Evolutionary conservation across 2,797 vertebrate species (phyloP).

Genomic region (Gymnothorax reevesii): DNA sequence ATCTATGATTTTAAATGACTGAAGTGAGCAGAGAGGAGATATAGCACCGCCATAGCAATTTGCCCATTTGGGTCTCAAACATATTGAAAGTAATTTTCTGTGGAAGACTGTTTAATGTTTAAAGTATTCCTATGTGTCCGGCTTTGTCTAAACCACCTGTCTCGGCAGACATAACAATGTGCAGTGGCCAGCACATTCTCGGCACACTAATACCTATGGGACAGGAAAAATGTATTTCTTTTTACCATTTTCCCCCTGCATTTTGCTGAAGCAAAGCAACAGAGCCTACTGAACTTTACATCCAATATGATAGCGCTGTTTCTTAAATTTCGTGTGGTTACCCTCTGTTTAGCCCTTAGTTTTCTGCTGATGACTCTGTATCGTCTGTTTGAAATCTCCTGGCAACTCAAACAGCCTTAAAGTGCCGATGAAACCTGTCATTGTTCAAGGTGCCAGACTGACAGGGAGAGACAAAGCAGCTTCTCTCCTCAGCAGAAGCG

Average conservation of each 20-base stretch:
- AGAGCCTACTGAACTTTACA: constrained; percentile 56
- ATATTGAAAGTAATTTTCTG: neutral
- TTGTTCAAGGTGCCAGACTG: constrained; percentile 40
- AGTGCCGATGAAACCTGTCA: constrained; percentile 51
- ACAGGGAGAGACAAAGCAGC: constrained; percentile 30
- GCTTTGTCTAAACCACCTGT: constrained; percentile 18
- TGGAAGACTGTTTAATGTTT: constrained; percentile 16
- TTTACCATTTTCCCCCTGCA: constrained; percentile 33
- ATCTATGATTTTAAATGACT: neutral
- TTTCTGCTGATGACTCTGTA: constrained; percentile 54
- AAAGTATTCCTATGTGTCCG: constrained; percentile 6
- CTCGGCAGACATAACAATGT: neutral
- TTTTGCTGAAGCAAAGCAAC: constrained; percentile 51
- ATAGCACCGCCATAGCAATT: neutral
- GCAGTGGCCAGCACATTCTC: constrained; percentile 15
- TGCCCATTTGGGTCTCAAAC: neutral
- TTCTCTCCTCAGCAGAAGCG: constrained; percentile 40
- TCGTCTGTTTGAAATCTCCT: constrained; percentile 52
- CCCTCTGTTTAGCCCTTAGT: constrained; percentile 40
- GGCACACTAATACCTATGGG: constrained; percentile 7
- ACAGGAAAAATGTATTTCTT: constrained; percentile 17
- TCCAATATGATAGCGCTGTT: constrained; percentile 46
- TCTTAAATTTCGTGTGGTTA: constrained; percentile 48
- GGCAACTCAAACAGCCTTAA: constrained; percentile 38
- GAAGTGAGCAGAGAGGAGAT: neutral